These are phyloP conservation scores for Chloroceryle amazona DNA, from an alignment of 2,797 vertebrate species.

Conservation along the genomic window DNA sequence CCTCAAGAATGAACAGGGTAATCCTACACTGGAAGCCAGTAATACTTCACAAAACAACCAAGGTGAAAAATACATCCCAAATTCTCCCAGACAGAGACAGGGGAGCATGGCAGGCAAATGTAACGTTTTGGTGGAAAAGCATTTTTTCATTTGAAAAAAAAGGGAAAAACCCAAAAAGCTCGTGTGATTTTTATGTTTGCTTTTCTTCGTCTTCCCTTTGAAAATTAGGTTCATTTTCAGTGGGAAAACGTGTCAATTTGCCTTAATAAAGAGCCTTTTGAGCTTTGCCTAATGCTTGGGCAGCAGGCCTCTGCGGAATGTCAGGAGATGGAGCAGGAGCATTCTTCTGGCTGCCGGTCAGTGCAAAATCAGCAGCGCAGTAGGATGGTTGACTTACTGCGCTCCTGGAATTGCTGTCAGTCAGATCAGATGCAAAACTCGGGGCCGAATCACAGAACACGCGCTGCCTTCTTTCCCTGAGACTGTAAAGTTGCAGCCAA, in stretches of 20 bases:
- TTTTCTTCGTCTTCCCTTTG: neutral
- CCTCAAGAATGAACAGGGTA: neutral
- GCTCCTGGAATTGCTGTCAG: neutral
- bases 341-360: neutral
- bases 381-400: accelerated
- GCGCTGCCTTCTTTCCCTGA: accelerated
- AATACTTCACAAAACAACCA: neutral
- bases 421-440: neutral
- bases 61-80: neutral
- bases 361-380: neutral
- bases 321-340: slow-evolving; percentile 33
- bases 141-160: neutral
- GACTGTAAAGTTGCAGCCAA: neutral
- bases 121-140: accelerated
- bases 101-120: neutral
- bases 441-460: neutral
- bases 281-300: neutral
- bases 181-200: neutral
- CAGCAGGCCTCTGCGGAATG: slow-evolving; percentile 8
- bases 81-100: accelerated
- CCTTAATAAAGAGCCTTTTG: neutral
- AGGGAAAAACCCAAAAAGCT: neutral
- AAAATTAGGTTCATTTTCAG: neutral
- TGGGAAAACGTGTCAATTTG: neutral
- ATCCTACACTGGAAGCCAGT: neutral